Base-by-base conservation (phyloP, 1,140 invertebrate species). In the Eumeta japonica region DNA sequence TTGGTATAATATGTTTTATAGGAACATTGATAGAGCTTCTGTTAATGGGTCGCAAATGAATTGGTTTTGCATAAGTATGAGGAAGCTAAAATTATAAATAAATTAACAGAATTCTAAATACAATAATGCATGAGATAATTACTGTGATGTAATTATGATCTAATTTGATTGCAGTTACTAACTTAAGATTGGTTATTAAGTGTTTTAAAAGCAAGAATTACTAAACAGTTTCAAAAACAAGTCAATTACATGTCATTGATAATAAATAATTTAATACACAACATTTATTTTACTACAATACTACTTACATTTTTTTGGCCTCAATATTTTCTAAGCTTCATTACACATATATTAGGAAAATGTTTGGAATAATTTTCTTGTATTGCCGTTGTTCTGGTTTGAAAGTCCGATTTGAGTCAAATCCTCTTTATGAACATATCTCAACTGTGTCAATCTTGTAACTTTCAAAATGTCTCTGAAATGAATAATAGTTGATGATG, bases 391-490 rank as follows among this genome's bases (percentile, higher is more conserved):
- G 91, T 75, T 98, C 96, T 14, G 95, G 95, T 48, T 91, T 5
- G 92, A 92, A 83, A 99, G 91, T 3, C 95, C 95, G 52, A 99
- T 88, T 39, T 89, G 86, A 20, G 81, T 75, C 16, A 98, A 76
- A 72, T 99, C 96, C 45, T 94, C 89, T 50, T 96, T 92, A 1
- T 89, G 86, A 3, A 96, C 93, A 81, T 94, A 97, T 67, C 97
- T 97, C n/a, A 99, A 76, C 67, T 99, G 95, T 14, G 89, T 85
- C n/a, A 94, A 85, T 72, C 87, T 90, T 56, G 86, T 86, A 32
- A 93, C 83, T 71, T 88, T 89, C 48, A 89, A 68, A 55, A 85
- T 82, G 56, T 82, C 78, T 79, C 89, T 92, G 65, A 64, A 67
- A 52, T 33, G n/a, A 24, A 24, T 7, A 24, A 24, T 24, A 7